Percentiles rank a stretch among this genome's conserved stretches.
These are phyloP conservation scores for Scotopteryx bipunctaria DNA, from an alignment of 2,888 invertebrate genomes.

Conservation along the genomic window DNA sequence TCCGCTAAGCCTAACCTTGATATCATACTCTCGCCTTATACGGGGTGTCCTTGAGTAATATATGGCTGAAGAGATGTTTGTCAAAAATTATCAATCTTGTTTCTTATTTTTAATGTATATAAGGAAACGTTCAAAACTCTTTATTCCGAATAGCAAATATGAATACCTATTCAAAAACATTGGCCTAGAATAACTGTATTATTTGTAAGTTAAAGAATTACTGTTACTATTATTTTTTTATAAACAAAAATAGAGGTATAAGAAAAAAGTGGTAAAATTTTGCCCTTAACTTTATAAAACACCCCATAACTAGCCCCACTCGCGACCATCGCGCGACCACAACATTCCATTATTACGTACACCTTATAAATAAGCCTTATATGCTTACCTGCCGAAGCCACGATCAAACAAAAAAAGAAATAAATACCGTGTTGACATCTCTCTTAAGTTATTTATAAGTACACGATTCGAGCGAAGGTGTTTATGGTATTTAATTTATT, in stretches of 20 bases:
- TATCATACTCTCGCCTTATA: conserved; percentile 79
- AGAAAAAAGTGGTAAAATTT: no score
- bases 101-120: background rate
- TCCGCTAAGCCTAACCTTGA: conserved; percentile 84
- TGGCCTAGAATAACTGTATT: no score
- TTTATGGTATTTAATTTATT: conserved; percentile 23
- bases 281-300: conserved; percentile 40
- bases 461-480: conserved; percentile 28
- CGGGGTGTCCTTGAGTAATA: conserved; percentile 59
- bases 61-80: conserved; percentile 7
- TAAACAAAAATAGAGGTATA: no score
- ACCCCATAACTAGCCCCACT: conserved; percentile 58
- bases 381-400: conserved; percentile 67
- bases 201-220: background rate
- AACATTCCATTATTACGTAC: conserved; percentile 75
- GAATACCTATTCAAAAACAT: no score
- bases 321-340: conserved; percentile 55
- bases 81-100: background rate
- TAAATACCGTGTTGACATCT: conserved; percentile 68
- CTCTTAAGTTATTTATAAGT: conserved; percentile 40
- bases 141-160: no score
- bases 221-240: no score
- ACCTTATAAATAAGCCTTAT: conserved; percentile 77
- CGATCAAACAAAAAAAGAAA: conserved; percentile 53
- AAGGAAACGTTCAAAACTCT: no score